Evolutionary conservation across 2,888 invertebrate species (phyloP), one percentile per base, ranked within the genome.

Genomic region (Laothoe populi): DNA sequence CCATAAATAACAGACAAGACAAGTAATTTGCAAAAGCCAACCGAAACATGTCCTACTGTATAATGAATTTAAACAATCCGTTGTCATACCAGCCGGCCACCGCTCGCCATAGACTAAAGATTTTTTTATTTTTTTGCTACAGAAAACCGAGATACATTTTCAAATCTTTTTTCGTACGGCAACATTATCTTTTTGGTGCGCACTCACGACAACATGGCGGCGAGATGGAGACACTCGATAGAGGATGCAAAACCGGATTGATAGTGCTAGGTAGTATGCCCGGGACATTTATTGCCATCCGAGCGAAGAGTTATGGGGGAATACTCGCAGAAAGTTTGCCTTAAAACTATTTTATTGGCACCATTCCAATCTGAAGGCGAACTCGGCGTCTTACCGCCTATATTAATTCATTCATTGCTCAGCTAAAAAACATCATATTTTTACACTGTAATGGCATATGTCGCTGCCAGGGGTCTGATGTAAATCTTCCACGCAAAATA

Each of bases 371-470:
- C 75, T 72, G 64, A 76, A 77, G 71, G 80, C 83, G 82, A 80
- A 83, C 80, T 76, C 78, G 70, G 67, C 70, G 76, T 73, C 74
- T 69, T 69, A 69, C 66, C 66, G 70, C 73, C 78, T 70, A 78
- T 79, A 82, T 86, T 84, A 84, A 88, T 86, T 88, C 83, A 84
- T 86, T 82, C 84, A 78, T 79, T 78, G 78, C 84, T 87, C 84
- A 86, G 87, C 87, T 84, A 82, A 87, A 90, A 88, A 87, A 87
- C 86, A 84, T 84, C 83, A 87, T 90, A 88, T 84, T 86, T 87
- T 79, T 26, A 53, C 71, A 70, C 77, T 66, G 80, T 84, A 87
- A 84, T 81, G 82, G 82, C 84, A 78, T 78, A 81, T 79, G 81
- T 78, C 79, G 70, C 75, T 76, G 82, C 78, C 81, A 77, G 72